A percentile compares a stretch with the other conserved stretches of the same genome.
Evolutionary conservation across 2,797 vertebrate species (phyloP).

Genomic region (Cuculus canorus): DNA sequence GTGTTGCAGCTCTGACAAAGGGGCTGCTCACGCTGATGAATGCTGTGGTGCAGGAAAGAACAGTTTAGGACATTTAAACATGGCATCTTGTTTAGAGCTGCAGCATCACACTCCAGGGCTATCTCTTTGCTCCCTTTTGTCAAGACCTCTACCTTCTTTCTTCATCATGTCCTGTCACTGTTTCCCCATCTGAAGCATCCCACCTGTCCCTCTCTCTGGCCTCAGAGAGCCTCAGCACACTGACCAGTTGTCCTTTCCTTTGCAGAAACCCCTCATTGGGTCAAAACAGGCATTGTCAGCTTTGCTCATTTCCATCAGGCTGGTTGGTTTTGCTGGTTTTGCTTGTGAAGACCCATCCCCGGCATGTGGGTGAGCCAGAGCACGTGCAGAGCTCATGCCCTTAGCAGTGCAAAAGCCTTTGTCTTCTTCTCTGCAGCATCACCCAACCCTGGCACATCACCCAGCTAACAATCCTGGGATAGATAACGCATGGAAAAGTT

Average conservation of each 20-base stretch:
- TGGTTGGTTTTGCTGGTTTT: background rate
- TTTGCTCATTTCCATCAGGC: background rate
- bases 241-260: background rate
- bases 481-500: background rate
- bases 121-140: background rate
- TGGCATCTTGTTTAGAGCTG: background rate
- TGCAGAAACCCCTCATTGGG: rapidly evolving
- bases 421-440: background rate
- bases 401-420: background rate
- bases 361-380: background rate
- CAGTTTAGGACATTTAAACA: background rate
- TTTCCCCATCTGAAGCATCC: background rate
- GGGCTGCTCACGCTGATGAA: rapidly evolving
- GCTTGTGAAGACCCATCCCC: background rate
- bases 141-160: background rate
- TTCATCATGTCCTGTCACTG: background rate
- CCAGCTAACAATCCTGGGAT: background rate
- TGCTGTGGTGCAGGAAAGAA: background rate
- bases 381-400: background rate
- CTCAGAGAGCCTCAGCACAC: background rate
- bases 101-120: background rate
- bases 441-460: background rate
- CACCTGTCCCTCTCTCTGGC: background rate
- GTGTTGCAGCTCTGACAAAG: background rate
- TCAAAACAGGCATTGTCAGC: background rate